These are phyloP conservation scores for Melangyna quadrimaculata DNA, from an alignment of 2,888 invertebrate genomes.

Conservation along the genomic window DNA sequence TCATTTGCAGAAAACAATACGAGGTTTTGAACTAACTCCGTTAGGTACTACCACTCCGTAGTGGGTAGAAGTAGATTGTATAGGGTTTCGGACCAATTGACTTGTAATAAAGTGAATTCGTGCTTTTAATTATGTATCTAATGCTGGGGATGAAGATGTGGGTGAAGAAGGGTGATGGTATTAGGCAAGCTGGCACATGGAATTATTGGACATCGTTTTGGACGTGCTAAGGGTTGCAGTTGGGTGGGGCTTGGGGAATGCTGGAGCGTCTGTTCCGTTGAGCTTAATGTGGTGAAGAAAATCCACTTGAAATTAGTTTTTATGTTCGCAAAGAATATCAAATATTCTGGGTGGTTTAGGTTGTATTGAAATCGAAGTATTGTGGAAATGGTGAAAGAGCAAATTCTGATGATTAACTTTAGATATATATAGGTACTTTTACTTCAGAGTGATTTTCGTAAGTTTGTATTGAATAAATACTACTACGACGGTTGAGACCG, in stretches of 20 bases:
- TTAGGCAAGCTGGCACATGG: slow-evolving; percentile 38
- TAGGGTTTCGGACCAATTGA: slow-evolving; percentile 22
- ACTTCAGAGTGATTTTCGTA: background rate
- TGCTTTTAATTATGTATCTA: slow-evolving; percentile 69
- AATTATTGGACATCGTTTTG: slow-evolving; percentile 60
- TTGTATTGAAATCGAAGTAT: background rate
- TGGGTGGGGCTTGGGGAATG: background rate
- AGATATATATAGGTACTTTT: too few species aligned
- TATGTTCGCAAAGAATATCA: slow-evolving; percentile 20
- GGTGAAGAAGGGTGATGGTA: background rate
- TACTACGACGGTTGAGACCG: too few species aligned
- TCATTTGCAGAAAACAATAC: slow-evolving; percentile 66
- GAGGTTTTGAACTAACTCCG: slow-evolving; percentile 54
- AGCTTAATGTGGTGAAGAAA: slow-evolving; percentile 71
- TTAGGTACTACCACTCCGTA: background rate
- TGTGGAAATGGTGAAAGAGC: background rate
- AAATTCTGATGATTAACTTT: background rate
- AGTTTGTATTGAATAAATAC: too few species aligned
- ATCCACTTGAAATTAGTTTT: slow-evolving; percentile 66
- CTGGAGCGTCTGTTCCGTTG: slow-evolving; percentile 53
- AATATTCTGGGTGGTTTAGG: background rate
- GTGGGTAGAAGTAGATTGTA: background rate
- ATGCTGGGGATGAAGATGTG: slow-evolving; percentile 26
- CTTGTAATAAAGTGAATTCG: slow-evolving; percentile 68
- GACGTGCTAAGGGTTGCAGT: slow-evolving; percentile 10